Conservation (phyloP, 2,797 vertebrate species). For the Pseudocheirus occidentalis region DNA sequence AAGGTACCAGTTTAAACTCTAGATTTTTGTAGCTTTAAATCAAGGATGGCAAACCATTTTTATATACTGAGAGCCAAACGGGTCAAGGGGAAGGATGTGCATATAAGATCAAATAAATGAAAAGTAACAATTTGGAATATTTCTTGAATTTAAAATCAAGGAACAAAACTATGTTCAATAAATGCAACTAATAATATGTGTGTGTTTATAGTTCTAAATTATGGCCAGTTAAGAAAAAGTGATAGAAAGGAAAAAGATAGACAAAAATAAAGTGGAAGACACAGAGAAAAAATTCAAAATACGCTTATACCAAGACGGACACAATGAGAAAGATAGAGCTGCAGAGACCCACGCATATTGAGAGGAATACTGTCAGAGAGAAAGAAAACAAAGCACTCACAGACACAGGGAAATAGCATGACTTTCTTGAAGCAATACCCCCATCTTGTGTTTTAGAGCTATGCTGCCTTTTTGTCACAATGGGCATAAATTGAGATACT, state of each 20-base stretch:
- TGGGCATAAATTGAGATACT: not conserved
- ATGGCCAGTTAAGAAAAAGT: not conserved
- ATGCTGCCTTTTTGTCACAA: not conserved
- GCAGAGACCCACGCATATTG: not conserved
- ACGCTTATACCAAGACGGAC: not conserved
- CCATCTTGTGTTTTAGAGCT: not conserved
- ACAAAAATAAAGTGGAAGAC: conserved; percentile 14
- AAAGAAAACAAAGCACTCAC: not conserved
- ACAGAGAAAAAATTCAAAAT: not conserved
- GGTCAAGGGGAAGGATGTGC: not conserved
- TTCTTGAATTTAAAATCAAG: not conserved
- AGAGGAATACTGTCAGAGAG: not conserved
- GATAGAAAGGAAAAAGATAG: not conserved
- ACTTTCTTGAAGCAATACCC: conserved; percentile 2
- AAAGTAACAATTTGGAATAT: not conserved
- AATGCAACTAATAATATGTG: not conserved
- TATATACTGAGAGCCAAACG: not conserved
- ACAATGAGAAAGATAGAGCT: not conserved
- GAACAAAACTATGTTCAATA: not conserved
- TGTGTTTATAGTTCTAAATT: not conserved
- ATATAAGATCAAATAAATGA: not conserved
- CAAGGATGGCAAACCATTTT: not conserved
- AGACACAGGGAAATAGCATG: not conserved
- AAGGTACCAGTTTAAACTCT: conserved; percentile 10
- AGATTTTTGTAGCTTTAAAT: conserved; percentile 32